phyloP scores from a whole-genome alignment of 2,113 vertebrate species.

The Hucho hucho region DNA sequence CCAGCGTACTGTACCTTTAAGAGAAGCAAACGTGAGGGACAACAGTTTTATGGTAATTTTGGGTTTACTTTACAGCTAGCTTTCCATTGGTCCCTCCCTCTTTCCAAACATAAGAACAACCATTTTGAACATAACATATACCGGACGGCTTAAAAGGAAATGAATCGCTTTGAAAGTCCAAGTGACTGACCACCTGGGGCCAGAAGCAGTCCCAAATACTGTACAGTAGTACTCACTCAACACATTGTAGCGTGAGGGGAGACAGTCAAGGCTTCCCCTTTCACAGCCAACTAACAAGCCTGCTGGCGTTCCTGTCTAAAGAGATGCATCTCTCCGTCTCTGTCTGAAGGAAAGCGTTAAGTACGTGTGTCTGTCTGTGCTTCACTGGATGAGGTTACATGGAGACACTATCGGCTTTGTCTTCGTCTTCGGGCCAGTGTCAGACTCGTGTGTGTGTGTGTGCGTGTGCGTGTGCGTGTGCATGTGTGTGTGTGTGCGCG shows the following conservation, averaged over 20 bases:
- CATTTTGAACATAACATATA: background rate
- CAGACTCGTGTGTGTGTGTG: conserved; percentile 5
- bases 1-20: conserved; percentile 11
- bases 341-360: conserved; percentile 33
- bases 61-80: background rate
- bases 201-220: background rate
- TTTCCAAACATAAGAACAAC: background rate
- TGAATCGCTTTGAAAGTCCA: background rate
- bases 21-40: conserved; percentile 4
- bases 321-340: background rate
- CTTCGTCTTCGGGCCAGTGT: background rate
- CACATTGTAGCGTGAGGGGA: conserved; percentile 12
- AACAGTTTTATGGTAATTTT: conserved; percentile 17
- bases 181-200: background rate
- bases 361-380: conserved; percentile 24
- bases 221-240: background rate
- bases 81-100: background rate
- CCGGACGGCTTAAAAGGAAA: too few species aligned
- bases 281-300: conserved; percentile 12
- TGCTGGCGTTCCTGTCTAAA: conserved; percentile 1
- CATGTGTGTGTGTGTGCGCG: background rate
- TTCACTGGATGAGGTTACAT: conserved; percentile 20
- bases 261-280: conserved; percentile 1
- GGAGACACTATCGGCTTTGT: background rate
- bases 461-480: too few species aligned